Evolutionary conservation across 2,113 vertebrate species (phyloP).

Genomic region (Periophthalmodon schlosseri): DNA sequence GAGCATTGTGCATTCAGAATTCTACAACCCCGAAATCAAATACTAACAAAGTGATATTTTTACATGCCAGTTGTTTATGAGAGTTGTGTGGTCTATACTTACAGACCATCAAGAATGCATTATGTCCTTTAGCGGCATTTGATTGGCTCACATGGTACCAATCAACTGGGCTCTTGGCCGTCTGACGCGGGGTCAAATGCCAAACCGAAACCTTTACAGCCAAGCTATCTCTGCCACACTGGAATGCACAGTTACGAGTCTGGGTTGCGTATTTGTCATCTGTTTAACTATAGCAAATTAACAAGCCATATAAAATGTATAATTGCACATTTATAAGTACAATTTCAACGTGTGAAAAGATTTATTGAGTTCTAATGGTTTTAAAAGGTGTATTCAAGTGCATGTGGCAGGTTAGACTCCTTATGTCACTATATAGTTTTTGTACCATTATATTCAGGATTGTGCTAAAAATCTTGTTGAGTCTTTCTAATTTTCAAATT

Average conservation of each 20-base stretch:
- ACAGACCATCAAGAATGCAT: conserved; percentile 23
- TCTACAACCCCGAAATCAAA: conserved; percentile 4
- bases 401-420: too few species aligned
- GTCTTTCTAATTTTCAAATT: too few species aligned
- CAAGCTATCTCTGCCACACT: conserved; percentile 47
- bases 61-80: conserved; percentile 4
- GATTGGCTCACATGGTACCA: conserved; percentile 63
- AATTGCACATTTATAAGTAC: not conserved
- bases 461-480: too few species aligned
- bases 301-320: not conserved
- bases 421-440: too few species aligned
- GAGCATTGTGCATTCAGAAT: not conserved
- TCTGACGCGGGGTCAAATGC: conserved; percentile 64
- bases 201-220: conserved; percentile 69
- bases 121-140: conserved; percentile 35
- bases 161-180: conserved; percentile 56
- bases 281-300: conserved; percentile 8
- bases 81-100: conserved; percentile 12
- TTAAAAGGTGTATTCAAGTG: not conserved
- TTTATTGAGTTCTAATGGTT: conserved; percentile 4
- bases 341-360: not conserved
- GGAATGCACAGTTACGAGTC: conserved; percentile 60
- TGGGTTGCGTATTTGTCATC: conserved; percentile 21
- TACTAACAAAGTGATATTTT: not conserved
- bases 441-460: too few species aligned